Evolutionary conservation across 2,113 vertebrate species (phyloP), one percentile per base, ranked within the genome.

Genomic region (Sus scrofa): DNA sequence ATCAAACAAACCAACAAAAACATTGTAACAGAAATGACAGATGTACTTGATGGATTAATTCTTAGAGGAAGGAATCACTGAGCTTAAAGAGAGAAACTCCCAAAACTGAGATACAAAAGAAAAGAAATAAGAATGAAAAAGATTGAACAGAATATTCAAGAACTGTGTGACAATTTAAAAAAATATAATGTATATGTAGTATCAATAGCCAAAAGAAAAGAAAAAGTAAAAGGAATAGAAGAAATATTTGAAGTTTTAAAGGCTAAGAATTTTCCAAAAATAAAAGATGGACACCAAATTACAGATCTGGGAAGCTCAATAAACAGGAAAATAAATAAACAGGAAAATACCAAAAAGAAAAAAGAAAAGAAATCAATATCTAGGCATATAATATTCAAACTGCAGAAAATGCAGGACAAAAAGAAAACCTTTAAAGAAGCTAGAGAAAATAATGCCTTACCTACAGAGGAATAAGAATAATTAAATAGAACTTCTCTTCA

Each of bases 11-110:
- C n/a, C n/a, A n/a, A n/a, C n/a, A 85, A 85, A 91, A 89, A 65
- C 44, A 78, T 37, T 62, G 0, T 58, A 30, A 83, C 4, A 39
- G 54, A 93, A 95, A 70, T 83, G 60, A 95, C 81, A 26, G 81
- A 56, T 65, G 6, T 54, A 54, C 70, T 84, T 39, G n/a, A 85
- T 70, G 27, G 32, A 27, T 27, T 65, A 44, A 73, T 85, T 27
- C 37, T 12, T 79, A 88, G 75, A 93, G 60, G 56, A 95, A 95
- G 88, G 15, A 78, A 78, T 63, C 39, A 60, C 20, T 88, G 27
- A 94, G 22, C 27, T 77, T 92, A 34, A 95, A 34, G 16, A 44
- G 39, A 67, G 50, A 89, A 96, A 92, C 6, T 86, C 93, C 32
- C 44, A 79, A 63, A 89, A 63, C 20, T 89, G 30, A 95, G 78